Percentiles rank a stretch among this genome's conserved stretches.
Evolutionary conservation across 1,140 invertebrate species (phyloP).

Genomic region (Thalassaphorura encarpata): DNA sequence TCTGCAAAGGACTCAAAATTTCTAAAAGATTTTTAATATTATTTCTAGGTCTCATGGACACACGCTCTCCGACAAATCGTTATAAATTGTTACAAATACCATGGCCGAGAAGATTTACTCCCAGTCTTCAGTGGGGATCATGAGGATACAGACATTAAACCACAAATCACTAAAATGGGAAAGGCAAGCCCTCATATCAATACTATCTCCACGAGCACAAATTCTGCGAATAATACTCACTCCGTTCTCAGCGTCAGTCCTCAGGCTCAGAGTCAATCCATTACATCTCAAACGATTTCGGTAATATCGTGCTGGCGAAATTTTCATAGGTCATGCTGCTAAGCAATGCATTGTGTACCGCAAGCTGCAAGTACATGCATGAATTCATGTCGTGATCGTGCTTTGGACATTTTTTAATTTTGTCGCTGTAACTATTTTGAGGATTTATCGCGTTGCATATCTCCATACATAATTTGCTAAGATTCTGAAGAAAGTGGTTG

Average conservation of each 20-base stretch:
- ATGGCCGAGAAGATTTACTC: constrained; percentile 87
- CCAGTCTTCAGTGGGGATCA: constrained; percentile 89
- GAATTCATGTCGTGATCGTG: too few species aligned
- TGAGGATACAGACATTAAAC: constrained; percentile 49
- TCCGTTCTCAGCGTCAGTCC: too few species aligned
- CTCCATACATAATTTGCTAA: too few species aligned
- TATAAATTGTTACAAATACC: constrained; percentile 97
- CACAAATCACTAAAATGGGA: constrained; percentile 24
- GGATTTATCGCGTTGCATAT: too few species aligned
- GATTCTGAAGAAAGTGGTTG: too few species aligned
- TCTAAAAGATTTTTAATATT: too few species aligned
- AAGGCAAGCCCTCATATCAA: constrained; percentile 28
- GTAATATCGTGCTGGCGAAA: constrained; percentile 11
- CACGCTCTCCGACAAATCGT: constrained; percentile 95
- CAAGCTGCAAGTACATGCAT: too few species aligned
- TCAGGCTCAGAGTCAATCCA: constrained; percentile 31
- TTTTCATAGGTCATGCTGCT: neutral
- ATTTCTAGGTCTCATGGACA: constrained; percentile 88
- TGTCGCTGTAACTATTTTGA: too few species aligned
- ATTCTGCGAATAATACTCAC: constrained; percentile 5
- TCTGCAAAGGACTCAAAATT: neutral
- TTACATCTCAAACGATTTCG: constrained; percentile 28
- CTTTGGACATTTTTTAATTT: too few species aligned
- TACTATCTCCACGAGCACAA: constrained; percentile 34
- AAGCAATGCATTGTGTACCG: too few species aligned